These are phyloP conservation scores for Scolopax bukidnonensis DNA, from an alignment of 2,797 vertebrate genomes.

Conservation along the genomic window DNA sequence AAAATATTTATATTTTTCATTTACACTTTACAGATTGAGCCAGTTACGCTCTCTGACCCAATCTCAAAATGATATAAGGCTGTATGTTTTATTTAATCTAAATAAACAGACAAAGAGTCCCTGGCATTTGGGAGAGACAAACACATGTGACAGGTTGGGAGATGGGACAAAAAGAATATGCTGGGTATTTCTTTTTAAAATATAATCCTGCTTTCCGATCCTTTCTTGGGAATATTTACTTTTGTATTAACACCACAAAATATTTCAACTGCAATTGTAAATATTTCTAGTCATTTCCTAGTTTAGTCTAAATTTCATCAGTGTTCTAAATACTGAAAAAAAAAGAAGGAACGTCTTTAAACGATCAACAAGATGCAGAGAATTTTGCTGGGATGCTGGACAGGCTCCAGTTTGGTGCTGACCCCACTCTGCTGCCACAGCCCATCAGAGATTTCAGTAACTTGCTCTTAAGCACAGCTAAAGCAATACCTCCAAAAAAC, in stretches of 20 bases:
- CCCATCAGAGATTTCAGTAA: neutral
- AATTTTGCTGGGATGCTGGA: neutral
- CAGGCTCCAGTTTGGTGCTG: neutral
- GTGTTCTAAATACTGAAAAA: neutral
- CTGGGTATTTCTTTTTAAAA: neutral
- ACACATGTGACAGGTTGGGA: slow-evolving; percentile 1
- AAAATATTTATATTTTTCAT: slow-evolving; percentile 56
- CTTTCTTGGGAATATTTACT: slow-evolving; percentile 27
- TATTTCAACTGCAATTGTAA: slow-evolving; percentile 8
- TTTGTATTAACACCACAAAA: slow-evolving; percentile 22
- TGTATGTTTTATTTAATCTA: slow-evolving; percentile 16
- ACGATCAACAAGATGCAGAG: neutral
- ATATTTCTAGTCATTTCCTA: slow-evolving; percentile 25
- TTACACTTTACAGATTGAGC: neutral
- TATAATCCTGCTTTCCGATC: neutral
- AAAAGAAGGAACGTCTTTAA: neutral
- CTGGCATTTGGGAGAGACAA: slow-evolving; percentile 4
- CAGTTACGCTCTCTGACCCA: neutral
- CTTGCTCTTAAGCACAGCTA: neutral
- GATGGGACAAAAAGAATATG: neutral
- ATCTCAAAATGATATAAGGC: neutral
- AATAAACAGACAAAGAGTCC: neutral
- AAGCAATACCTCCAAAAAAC: neutral
- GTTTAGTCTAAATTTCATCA: slow-evolving; percentile 24
- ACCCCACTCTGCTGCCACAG: neutral